phyloP scores from a whole-genome alignment of 2,113 vertebrate species.

The Myrmophylax atrothorax region DNA sequence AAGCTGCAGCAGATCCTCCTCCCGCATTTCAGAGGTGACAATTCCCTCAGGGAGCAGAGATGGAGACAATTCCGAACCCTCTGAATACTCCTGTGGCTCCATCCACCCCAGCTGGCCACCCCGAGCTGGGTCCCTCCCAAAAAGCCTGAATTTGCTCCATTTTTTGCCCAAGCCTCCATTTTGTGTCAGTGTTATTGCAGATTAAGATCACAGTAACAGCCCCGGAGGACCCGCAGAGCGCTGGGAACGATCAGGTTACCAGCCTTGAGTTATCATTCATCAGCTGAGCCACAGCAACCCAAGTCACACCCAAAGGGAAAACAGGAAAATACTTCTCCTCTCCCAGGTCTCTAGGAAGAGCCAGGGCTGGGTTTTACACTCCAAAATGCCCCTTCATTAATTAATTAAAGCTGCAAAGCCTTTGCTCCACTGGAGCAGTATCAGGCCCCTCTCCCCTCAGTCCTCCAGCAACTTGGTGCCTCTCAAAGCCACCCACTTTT shows the following conservation, averaged over 20 bases:
- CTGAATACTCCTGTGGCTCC: fast-evolving
- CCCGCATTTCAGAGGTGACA: background rate
- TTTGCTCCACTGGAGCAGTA: fast-evolving
- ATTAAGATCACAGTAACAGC: background rate
- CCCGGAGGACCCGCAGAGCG: background rate
- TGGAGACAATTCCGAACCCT: background rate
- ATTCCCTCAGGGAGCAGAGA: background rate
- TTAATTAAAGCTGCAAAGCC: background rate
- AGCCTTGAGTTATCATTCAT: background rate
- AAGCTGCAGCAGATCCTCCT: background rate
- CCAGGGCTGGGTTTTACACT: too few species aligned
- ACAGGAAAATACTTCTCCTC: background rate
- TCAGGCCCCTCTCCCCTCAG: background rate
- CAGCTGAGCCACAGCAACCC: background rate
- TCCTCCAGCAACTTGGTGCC: fast-evolving
- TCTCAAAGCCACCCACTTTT: background rate
- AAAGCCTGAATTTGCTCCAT: fast-evolving
- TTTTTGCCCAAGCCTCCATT: background rate
- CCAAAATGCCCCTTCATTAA: background rate
- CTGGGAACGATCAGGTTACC: background rate
- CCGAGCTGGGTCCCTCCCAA: background rate
- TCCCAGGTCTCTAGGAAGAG: background rate
- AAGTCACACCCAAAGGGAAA: background rate
- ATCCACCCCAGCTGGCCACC: background rate
- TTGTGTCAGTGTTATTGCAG: background rate